Conservation (phyloP, 2,888 invertebrate genomes). For the Leptura quadrifasciata region DNA sequence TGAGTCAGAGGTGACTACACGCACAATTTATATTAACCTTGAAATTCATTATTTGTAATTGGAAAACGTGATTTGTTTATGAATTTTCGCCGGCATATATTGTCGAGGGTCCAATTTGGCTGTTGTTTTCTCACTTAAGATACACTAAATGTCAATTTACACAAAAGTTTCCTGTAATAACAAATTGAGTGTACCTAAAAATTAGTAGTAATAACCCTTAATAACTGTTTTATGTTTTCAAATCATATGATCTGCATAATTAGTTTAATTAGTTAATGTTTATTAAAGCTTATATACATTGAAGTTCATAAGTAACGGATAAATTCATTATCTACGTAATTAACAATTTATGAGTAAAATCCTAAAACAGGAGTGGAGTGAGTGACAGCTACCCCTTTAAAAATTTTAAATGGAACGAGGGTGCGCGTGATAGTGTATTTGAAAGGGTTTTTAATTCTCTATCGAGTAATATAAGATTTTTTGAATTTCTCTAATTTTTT, state of each 20-base stretch:
- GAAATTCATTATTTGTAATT: not conserved
- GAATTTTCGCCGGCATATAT: not conserved
- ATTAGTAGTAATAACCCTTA: not conserved
- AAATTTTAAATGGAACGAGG: no score
- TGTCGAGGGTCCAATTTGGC: not conserved
- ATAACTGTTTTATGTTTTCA: not conserved
- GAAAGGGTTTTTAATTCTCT: no score
- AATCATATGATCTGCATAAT: not conserved
- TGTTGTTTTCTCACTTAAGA: not conserved
- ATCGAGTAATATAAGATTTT: no score
- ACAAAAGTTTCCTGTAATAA: conserved; percentile 2
- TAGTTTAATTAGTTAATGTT: not conserved
- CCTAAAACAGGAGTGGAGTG: no score
- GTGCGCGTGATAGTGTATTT: no score
- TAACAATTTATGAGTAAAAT: no score
- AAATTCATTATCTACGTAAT: no score
- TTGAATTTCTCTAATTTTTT: no score
- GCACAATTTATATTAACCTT: not conserved
- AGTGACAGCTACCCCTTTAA: no score
- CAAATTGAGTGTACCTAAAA: not conserved
- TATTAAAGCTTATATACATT: no score
- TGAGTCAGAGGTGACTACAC: not conserved
- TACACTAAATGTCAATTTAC: not conserved
- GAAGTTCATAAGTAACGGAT: no score
- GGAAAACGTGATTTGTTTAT: not conserved